Evolutionary conservation across 1,140 invertebrate genomes (phyloP).

Genomic region (Drosophila lini): DNA sequence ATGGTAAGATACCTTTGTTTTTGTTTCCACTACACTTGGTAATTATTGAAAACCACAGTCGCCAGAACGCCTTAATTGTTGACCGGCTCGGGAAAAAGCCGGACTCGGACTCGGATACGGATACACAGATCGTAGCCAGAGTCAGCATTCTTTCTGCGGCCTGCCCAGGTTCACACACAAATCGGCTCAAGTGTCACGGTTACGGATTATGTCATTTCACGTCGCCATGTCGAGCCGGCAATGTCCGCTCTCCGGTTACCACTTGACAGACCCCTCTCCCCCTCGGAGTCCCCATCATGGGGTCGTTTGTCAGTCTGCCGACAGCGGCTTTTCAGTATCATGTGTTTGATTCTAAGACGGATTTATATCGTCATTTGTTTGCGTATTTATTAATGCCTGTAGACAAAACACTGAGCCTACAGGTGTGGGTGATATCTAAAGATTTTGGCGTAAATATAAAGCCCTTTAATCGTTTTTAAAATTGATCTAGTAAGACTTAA

Average conservation of each 20-base stretch:
- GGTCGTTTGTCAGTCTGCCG: conserved; percentile 24
- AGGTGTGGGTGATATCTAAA: not conserved
- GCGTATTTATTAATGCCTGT: conserved; percentile 26
- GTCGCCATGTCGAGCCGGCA: conserved; percentile 34
- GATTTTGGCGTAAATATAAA: conserved; percentile 1
- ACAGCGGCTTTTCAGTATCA: conserved; percentile 52
- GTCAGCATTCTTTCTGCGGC: conserved; percentile 43
- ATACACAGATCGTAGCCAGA: conserved; percentile 1
- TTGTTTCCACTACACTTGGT: conserved; percentile 27
- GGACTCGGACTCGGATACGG: conserved; percentile 9
- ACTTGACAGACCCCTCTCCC: not conserved
- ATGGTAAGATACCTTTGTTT: conserved; percentile 55
- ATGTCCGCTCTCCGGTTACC: conserved; percentile 30
- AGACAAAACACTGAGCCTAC: conserved; percentile 9
- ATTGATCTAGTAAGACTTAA: not conserved
- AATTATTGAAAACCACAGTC: conserved; percentile 47
- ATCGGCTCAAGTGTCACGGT: conserved; percentile 73
- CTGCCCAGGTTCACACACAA: conserved; percentile 51
- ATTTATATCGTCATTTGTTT: conserved; percentile 43
- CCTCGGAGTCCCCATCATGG: not conserved
- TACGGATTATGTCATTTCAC: conserved; percentile 68
- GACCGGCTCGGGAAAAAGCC: conserved; percentile 20
- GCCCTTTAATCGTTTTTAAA: not conserved
- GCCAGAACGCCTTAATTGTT: conserved; percentile 41
- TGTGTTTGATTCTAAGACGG: conserved; percentile 66